Base-by-base conservation (phyloP, 2,797 vertebrate species). In the Muraenolepis orangiensis region DNA sequence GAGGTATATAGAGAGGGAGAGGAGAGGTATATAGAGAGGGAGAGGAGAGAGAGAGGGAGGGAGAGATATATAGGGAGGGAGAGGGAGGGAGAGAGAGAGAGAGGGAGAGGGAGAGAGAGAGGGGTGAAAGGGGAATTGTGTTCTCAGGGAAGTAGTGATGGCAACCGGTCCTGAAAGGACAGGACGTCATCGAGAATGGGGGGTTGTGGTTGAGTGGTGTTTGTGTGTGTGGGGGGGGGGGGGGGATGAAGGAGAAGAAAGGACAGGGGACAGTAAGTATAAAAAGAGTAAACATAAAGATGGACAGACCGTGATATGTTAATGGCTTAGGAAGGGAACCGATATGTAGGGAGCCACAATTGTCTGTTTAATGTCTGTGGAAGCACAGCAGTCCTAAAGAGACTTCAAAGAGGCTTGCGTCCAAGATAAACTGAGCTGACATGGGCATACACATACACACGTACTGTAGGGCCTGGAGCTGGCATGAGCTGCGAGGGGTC, bases 141-240 rank as follows among this genome's bases (percentile, higher is more conserved):
- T 87, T 88, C 87, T 81, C 70, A 75, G 81, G 72, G 78, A 79
- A 84, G 90, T 91, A 84, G 87, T 90, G 91, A 92, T 91, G 88
- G 91, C 89, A 93, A 91, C 91, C 77, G 10, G 74, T 87, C 79
- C 76, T 89, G 86, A 91, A 90, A 89, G 79, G 80, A 75, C 82
- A 86, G 78, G 51, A 76, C 85, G 86, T 88, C 80, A 82, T 78
- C 69, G 66, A 79, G 82, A 81, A 80, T 77, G 72, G 73, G 46
- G 70, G 70, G 70, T 20, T 74, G 36, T 64, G n/a, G 11, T 23
- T 38, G 71, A 38, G 72, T 29, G 77, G 67, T 38, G 42, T 46
- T 13, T 46, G 16, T 46, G 42, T 46, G 42, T 18, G n/a, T n/a
- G n/a, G n/a, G n/a, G n/a, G n/a, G n/a, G n/a, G 5, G 51, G 51